Evolutionary conservation across 2,888 invertebrate species (phyloP), one percentile per base, ranked within the genome.

Genomic region (Aspidiotus destructor): DNA sequence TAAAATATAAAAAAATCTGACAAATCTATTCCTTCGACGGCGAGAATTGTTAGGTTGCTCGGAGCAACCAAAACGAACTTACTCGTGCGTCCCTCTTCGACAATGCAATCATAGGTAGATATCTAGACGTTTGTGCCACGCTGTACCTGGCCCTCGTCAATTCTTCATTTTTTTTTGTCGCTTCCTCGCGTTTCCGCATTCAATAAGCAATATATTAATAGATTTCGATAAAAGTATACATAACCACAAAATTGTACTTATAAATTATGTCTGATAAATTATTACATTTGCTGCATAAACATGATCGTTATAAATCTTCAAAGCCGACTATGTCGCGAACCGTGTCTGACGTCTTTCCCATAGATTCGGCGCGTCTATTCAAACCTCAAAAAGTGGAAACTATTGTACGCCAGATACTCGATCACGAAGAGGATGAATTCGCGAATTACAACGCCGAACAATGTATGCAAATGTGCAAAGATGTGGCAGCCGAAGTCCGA

Each of bases 241-340:
- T 64, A 16, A 41, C 41, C 52, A 67, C 52, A 58, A 58, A 44
- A 48, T 58, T 40, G 17, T 67, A 42, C 60, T 67, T 41, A 42
- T 48, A 17, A 61, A 60, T 67, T 41, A 67, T 67, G 67, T 67
- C 67, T 52, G 67, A 67, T 67, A 67, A 67, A 67, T 67, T 67
- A 67, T 67, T 67, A 60, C 67, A 67, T 42, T 67, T 67, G 60
- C 48, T 67, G 44, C 67, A 58, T 15, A 58, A 67, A 58, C 58
- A 67, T 67, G 58, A 60, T 60, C 60, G 60, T 13, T 60, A 67
- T 60, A 67, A 67, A 67, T 67, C 60, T 60, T 41, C 67, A 67
- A 67, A 67, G 52, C 28, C 67, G 41, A 67, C 58, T 52, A 67
- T 67, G 67, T 57, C 67, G 42, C 67, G 67, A 52, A 67, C 57